Base-by-base conservation (phyloP, 2,888 invertebrate species). In the Cosmia pyralina region DNA sequence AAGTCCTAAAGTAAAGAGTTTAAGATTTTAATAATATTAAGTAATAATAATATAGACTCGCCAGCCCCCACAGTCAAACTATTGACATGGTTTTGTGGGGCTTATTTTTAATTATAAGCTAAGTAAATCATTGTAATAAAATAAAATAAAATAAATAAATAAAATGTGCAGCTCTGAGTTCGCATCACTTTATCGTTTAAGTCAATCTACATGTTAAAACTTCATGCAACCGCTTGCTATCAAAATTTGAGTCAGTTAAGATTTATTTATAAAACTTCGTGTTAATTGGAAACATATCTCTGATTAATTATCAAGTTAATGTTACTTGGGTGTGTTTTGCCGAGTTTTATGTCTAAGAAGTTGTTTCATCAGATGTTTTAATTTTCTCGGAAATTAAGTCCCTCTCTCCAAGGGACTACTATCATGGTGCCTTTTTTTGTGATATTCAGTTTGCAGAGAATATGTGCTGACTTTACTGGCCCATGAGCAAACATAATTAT, bases 211-310 rank as follows among this genome's bases (percentile, higher is more conserved):
- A 19, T 28, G 64, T 58, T 15, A 50, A 57, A 22, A 58, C 69
- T 74, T 66, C 38, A 60, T 11, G 55, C 50, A 75, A 72, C 17
- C 44, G 19, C 50, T 59, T 15, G 69, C 59, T 58, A 73, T 64
- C 59, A 44, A 64, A 83, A 81, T 69, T 81, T 65, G 6, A 19
- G 19, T 7, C 41, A 22, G 69, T 55, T 73, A 57, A 79, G 69
- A 83, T 84, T 84, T 83, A 84, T 83, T 65, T 77, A 67, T 69
- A 68, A 73, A 81, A 83, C 55, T 84, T 75, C 11, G 2, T 17
- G 67, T 64, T 83, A 84, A 84, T 84, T 79, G 72, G 79, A 67
- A 73, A 84, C 75, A 78, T 83, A 79, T 79, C 79, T 84, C 64
- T 81, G 60, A 81, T 75, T 84, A 81, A 84, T 84, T 77, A 75